Percentiles rank a stretch among this genome's conserved stretches.
Conservation (phyloP, 2,797 vertebrate genomes). For the Gymnoscopelus braueri region DNA sequence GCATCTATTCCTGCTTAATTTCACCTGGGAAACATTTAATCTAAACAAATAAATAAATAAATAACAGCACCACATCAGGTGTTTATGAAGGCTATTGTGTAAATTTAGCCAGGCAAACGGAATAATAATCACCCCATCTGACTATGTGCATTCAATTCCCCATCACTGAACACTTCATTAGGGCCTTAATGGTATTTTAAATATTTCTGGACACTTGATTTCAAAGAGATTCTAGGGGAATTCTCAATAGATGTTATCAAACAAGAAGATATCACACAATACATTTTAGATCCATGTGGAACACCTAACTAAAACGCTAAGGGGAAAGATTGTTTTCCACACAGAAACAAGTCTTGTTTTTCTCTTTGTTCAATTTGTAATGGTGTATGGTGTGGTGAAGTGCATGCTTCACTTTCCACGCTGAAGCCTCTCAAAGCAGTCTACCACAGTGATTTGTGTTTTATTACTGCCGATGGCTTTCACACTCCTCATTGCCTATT, state of each 20-base stretch:
- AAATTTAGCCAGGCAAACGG: slow-evolving; percentile 72
- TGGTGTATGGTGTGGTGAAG: no score
- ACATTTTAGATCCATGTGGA: no score
- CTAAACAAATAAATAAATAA: slow-evolving; percentile 83
- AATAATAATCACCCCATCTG: slow-evolving; percentile 75
- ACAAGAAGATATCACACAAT: no score
- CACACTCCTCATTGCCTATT: no score
- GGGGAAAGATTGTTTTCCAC: no score
- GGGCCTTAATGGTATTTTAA: slow-evolving; percentile 73
- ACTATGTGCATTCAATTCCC: slow-evolving; percentile 70
- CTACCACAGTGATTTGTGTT: no score
- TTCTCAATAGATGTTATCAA: slow-evolving; percentile 62
- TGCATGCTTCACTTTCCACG: no score
- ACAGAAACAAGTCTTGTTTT: no score
- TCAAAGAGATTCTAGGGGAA: slow-evolving; percentile 55
- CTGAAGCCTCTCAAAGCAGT: no score
- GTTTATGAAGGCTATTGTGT: slow-evolving; percentile 75
- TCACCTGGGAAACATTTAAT: slow-evolving; percentile 82
- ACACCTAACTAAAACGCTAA: slow-evolving; percentile 21
- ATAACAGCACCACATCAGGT: slow-evolving; percentile 66
- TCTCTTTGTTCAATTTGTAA: no score
- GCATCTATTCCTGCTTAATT: slow-evolving; percentile 79
- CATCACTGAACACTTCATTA: slow-evolving; percentile 79
- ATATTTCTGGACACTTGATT: slow-evolving; percentile 71
- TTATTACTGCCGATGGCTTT: no score